phyloP scores from a whole-genome alignment of 2,113 vertebrate genomes.

The Serinus canaria region DNA sequence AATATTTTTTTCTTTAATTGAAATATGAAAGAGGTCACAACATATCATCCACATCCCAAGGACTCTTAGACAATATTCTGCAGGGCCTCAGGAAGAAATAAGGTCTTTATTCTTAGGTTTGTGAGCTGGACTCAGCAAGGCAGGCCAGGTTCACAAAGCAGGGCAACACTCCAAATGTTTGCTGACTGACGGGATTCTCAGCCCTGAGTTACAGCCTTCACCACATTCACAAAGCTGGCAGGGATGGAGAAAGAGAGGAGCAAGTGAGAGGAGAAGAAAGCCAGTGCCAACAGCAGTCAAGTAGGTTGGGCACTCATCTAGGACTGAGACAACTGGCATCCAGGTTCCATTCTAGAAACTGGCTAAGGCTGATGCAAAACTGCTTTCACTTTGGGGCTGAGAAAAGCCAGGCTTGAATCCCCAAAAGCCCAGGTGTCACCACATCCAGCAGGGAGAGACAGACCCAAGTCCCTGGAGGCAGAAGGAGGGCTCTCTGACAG shows the following conservation, averaged over 20 bases:
- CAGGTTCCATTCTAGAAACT: background rate
- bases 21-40: background rate
- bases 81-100: background rate
- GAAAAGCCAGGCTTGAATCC: background rate
- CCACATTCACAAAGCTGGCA: rapidly evolving
- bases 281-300: background rate
- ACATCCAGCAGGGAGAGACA: background rate
- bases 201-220: background rate
- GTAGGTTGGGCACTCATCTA: background rate
- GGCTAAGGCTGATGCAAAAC: background rate
- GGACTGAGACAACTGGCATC: background rate
- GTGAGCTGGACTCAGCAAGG: background rate
- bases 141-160: background rate
- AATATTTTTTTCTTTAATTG: background rate
- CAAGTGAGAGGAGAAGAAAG: background rate
- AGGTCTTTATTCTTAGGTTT: background rate
- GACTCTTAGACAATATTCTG: background rate
- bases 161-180: background rate
- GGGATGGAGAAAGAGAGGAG: background rate
- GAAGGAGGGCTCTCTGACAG: background rate
- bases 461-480: background rate
- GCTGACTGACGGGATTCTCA: background rate
- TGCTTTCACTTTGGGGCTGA: background rate
- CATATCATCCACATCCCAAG: background rate
- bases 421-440: background rate